phyloP scores from a whole-genome alignment of 2,113 vertebrate genomes.

The Heterotis niloticus region DNA sequence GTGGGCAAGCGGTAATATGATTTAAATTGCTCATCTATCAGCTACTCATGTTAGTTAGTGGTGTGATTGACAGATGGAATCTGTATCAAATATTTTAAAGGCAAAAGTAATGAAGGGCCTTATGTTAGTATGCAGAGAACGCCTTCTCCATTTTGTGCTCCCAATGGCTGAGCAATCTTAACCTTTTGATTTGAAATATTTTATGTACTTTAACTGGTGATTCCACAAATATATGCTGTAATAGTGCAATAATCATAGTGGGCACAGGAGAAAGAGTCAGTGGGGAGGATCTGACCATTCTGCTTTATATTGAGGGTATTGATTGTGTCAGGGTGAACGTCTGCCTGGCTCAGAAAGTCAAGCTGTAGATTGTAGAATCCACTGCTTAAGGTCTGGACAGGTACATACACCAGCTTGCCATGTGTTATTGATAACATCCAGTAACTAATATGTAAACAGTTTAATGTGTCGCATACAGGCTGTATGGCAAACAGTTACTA shows the following conservation, averaged over 20 bases:
- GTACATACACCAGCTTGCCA: no score
- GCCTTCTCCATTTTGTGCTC: slow-evolving; percentile 47
- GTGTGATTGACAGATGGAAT: slow-evolving; percentile 40
- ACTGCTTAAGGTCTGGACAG: no score
- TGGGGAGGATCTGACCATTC: neutral
- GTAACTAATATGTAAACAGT: no score
- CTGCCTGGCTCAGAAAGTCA: neutral
- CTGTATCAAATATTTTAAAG: slow-evolving; percentile 34
- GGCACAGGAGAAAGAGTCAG: neutral
- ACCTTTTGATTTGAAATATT: slow-evolving; percentile 36
- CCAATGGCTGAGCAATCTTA: slow-evolving; percentile 48
- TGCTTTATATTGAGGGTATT: neutral
- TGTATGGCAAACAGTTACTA: no score
- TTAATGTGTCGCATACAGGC: no score
- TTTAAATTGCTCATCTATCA: neutral
- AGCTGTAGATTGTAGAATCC: no score
- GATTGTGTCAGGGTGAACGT: neutral
- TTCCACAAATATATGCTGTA: neutral
- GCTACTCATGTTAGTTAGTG: neutral
- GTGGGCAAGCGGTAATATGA: neutral
- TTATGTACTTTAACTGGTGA: slow-evolving; percentile 25
- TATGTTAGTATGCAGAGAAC: slow-evolving; percentile 48
- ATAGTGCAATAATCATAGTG: neutral
- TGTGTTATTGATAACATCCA: no score
- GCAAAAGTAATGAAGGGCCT: slow-evolving; percentile 48